Evolutionary conservation across 2,888 invertebrate species (phyloP).

Genomic region (Eristalinus sepulchralis): DNA sequence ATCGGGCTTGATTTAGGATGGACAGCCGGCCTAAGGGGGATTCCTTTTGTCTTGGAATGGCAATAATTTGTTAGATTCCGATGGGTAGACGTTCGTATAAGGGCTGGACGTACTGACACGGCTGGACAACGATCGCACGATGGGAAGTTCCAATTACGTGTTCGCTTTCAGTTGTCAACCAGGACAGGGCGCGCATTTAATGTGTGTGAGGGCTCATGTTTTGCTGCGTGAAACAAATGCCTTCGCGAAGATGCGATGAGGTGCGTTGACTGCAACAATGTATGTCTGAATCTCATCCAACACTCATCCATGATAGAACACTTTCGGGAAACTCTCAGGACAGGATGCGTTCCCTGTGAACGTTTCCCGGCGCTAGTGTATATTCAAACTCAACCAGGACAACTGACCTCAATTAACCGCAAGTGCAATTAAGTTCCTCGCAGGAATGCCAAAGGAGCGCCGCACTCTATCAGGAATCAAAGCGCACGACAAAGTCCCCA

Average conservation of each 20-base stretch:
- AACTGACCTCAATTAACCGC: not conserved
- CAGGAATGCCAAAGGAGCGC: not conserved
- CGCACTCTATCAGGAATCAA: not conserved
- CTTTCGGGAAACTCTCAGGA: too few species aligned
- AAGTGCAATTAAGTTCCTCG: not conserved
- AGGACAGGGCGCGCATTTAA: not conserved
- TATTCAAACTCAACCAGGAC: not conserved
- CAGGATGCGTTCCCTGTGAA: too few species aligned
- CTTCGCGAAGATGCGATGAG: not conserved
- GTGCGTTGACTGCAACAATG: too few species aligned
- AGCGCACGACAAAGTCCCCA: slow-evolving; percentile 14
- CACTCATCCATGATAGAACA: too few species aligned
- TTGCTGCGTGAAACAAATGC: not conserved
- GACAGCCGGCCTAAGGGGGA: slow-evolving; percentile 1
- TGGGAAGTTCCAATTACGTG: not conserved
- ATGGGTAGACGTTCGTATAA: not conserved
- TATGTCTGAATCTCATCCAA: too few species aligned
- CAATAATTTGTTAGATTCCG: slow-evolving; percentile 25
- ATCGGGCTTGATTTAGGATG: slow-evolving; percentile 59
- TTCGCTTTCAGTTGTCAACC: not conserved
- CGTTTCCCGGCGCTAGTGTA: not conserved
- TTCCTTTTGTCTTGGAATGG: slow-evolving; percentile 29
- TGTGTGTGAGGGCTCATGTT: not conserved
- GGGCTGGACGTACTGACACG: not conserved
- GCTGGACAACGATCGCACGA: not conserved